These are phyloP conservation scores for Hippolais icterina DNA, from an alignment of 2,113 vertebrate species.

Conservation along the genomic window DNA sequence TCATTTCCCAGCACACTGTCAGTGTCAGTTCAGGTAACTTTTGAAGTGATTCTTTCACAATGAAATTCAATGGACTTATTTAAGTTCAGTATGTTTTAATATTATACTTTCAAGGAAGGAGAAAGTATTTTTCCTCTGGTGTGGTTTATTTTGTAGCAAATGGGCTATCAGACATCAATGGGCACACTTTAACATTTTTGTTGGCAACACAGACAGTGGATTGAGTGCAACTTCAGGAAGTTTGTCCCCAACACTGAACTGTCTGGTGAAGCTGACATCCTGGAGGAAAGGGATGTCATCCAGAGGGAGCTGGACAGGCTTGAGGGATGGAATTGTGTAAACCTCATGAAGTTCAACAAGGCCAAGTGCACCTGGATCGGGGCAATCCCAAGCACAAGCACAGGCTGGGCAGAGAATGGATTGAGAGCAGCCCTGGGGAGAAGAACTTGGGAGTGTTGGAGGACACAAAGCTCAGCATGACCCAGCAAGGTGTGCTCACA, in stretches of 20 bases:
- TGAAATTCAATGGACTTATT: background rate
- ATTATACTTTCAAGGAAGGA: background rate
- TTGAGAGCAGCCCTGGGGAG: background rate
- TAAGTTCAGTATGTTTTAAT: constrained; percentile 9
- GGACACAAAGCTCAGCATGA: background rate
- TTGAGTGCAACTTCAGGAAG: background rate
- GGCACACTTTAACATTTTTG: background rate
- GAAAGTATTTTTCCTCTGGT: background rate
- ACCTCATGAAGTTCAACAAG: background rate
- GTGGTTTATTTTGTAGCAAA: background rate
- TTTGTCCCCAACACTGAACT: background rate
- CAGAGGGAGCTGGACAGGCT: background rate
- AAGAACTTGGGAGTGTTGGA: background rate
- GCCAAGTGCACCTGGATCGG: rapidly evolving
- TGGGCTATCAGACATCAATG: background rate
- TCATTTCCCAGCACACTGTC: background rate
- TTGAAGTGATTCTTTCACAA: background rate
- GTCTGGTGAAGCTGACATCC: rapidly evolving
- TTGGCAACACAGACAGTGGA: background rate
- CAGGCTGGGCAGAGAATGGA: background rate
- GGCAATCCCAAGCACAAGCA: background rate
- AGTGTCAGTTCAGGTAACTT: constrained; percentile 33
- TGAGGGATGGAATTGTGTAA: background rate
- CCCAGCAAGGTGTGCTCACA: background rate
- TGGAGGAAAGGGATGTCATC: background rate